phyloP scores from a whole-genome alignment of 2,797 vertebrate species.

The Halcyon smyrnensis region DNA sequence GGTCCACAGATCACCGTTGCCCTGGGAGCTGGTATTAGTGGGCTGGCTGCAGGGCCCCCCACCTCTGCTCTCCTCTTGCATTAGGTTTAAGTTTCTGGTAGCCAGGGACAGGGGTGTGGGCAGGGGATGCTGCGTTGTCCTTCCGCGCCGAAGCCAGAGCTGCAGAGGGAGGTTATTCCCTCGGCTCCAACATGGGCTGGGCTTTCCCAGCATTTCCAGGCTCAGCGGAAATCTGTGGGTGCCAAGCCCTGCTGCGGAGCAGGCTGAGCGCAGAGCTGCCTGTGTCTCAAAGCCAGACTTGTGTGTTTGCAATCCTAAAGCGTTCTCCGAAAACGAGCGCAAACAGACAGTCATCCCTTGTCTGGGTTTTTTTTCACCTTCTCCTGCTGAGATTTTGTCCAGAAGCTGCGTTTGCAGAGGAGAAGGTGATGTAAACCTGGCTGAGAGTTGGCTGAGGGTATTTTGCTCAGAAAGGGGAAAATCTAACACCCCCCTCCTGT shows the following conservation, averaged over 20 bases:
- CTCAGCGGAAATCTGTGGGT: background rate
- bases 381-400: background rate
- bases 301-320: background rate
- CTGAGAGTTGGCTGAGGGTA: rapidly evolving
- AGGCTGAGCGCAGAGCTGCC: background rate
- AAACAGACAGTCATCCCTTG: background rate
- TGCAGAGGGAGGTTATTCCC: background rate
- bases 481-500: too few species aligned
- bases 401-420: background rate
- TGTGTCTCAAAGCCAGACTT: background rate
- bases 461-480: background rate
- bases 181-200: background rate
- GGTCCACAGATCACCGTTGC: background rate
- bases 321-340: background rate
- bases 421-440: background rate
- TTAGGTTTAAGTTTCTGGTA: background rate
- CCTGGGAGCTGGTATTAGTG: background rate
- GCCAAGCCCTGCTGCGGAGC: background rate
- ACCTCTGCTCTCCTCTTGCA: background rate
- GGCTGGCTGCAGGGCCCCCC: background rate
- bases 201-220: background rate
- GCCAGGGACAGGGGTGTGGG: background rate
- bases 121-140: too few species aligned
- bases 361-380: background rate
- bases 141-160: background rate